Evolutionary conservation across 1,140 invertebrate species (phyloP), one percentile per base, ranked within the genome.

Genomic region (Leptinotarsa texana): DNA sequence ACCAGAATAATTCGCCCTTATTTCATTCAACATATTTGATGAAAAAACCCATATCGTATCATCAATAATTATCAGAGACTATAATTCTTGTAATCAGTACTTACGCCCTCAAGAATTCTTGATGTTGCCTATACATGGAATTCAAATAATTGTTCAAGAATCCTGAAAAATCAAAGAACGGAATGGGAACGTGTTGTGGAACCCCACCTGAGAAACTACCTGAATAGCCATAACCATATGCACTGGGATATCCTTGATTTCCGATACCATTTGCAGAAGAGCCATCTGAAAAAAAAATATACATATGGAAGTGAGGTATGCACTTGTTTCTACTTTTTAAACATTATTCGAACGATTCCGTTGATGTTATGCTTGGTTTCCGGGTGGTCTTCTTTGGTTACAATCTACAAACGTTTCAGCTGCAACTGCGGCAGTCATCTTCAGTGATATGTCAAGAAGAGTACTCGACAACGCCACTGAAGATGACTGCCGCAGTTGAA

Each of bases 101-200:
- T 76, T 80, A 81, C 80, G 76, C 62, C 13, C 69, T 74, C 61
- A 77, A 67, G 63, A 81, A 75, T 67, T 82, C 74, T 61, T 79
- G 68, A 63, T 80, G 74, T 70, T 80, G 76, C 61, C 75, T 80
- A 65, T 76, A 78, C 33, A 82, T 66, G 22, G 72, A 68, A 1
- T 80, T 70, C 18, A 80, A 71, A 33, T 79, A 80, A 24, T 77
- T 74, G 18, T 47, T 63, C n/a, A 80, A 74, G 27, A 80, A 78
- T 63, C 74, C 75, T 13, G 74, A 74, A 71, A 82, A 82, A 70
- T 82, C 77, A 63, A 78, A 80, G 68, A 72, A 67, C 42, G 79
- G 78, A 49, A 79, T 71, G 49, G 74, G 72, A 18, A 74, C 18
- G 57, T 66, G 65, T 77, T 69, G 69, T 33, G 57, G 42, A 49